Percentiles rank a stretch among this genome's conserved stretches.
Conservation (phyloP, 2,113 vertebrate species). For the Salvelinus namaycush region DNA sequence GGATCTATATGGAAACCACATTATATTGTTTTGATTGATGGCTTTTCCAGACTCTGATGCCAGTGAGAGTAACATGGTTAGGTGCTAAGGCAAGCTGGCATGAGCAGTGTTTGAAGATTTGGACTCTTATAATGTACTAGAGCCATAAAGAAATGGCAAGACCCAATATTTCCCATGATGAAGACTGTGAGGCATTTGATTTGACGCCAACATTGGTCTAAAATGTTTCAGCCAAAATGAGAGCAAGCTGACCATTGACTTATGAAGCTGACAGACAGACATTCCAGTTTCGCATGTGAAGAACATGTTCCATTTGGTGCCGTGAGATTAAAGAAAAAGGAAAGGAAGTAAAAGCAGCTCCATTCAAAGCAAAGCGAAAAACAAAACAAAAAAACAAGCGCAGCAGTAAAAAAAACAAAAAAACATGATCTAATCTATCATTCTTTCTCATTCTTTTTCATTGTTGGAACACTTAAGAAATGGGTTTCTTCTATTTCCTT, state of each 20-base stretch:
- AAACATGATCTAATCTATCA: constrained; percentile 47
- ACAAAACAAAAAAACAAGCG: constrained; percentile 56
- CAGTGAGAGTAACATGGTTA: constrained; percentile 20
- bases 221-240: constrained; percentile 62
- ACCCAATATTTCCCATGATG: constrained; percentile 42
- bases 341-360: constrained; percentile 58
- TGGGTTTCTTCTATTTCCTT: constrained; percentile 43
- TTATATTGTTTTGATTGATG: neutral
- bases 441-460: constrained; percentile 64
- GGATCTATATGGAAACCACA: no score
- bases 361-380: constrained; percentile 65
- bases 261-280: constrained; percentile 11
- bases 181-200: constrained; percentile 69
- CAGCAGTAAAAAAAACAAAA: constrained; percentile 63
- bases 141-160: constrained; percentile 31
- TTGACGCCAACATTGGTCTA: constrained; percentile 61
- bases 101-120: no score
- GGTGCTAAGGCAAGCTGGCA: constrained; percentile 7
- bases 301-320: constrained; percentile 46
- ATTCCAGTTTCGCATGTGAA: constrained; percentile 62
- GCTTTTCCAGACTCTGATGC: neutral
- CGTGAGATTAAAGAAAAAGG: constrained; percentile 66
- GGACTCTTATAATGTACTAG: constrained; percentile 20
- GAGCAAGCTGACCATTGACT: constrained; percentile 47
- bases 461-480: constrained; percentile 64